Evolutionary conservation across 2,797 vertebrate species (phyloP), one percentile per base, ranked within the genome.

Genomic region (Fundulus diaphanus): DNA sequence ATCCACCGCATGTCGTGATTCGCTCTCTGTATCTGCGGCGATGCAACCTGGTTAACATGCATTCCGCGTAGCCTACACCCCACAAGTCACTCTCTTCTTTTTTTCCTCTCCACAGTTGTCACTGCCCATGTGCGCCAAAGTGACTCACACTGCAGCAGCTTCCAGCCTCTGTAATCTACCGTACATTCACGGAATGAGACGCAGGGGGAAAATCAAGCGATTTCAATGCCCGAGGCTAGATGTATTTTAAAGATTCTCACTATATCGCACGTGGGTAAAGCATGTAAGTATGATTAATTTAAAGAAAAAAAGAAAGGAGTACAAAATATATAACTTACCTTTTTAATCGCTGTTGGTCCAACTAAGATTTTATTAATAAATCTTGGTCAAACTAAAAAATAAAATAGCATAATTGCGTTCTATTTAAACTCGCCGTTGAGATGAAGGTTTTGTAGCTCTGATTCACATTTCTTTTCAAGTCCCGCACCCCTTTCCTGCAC

Each of bases 101-200:
- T 73, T 72, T 33, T 78, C 76, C 56, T 72, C 66, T 61, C 22
- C 83, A 85, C 90, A 86, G 82, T 87, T 92, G 93, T 93, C 92
- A 90, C 92, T 95, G 92, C 93, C 93, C 93, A 94, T 94, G 95
- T 95, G 94, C 94, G 94, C 94, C 90, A 94, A 95, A 95, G 95
- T 96, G 95, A 96, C 92, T 96, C 95, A 96, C 95, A 95, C 95
- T 96, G 95, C 95, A 96, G 95, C 88, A 95, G 95, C 93, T 96
- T 94, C 88, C 81, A 94, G 87, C 85, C 82, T 84, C 92, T 87
- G 88, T 85, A 81, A 89, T 88, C 89, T 91, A 91, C 93, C 92
- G 94, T 94, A 94, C 5, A 84, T 70, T 67, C 88, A 73, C 77
- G 72, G 90, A 78, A 80, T n/a, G 84, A 29, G 87, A 83, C 92